Evolutionary conservation across 2,797 vertebrate species (phyloP).

Genomic region (Mormyrus hasselquistii): DNA sequence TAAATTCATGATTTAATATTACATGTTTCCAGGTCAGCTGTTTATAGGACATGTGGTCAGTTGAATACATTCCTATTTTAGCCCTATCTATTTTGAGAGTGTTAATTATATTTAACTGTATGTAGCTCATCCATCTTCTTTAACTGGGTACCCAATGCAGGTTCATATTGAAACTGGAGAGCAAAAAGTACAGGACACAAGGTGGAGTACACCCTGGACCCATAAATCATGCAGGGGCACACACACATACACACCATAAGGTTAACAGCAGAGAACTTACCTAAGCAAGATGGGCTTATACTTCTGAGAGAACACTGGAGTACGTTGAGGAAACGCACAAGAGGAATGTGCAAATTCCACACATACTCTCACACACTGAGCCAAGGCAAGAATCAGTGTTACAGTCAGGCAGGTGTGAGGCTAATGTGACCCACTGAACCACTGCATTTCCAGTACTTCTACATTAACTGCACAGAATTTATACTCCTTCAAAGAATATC

Average conservation of each 20-base stretch:
- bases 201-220: neutral
- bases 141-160: neutral
- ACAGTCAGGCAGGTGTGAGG: neutral
- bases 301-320: neutral
- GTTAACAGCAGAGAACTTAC: neutral
- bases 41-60: constrained; percentile 3
- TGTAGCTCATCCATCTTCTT: neutral
- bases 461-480: neutral
- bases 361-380: neutral
- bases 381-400: neutral
- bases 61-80: neutral
- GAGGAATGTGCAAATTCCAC: too few relatives aligned
- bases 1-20: neutral
- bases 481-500: neutral
- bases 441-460: neutral
- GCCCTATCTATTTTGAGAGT: neutral
- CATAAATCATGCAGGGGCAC: neutral
- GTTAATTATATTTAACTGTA: neutral
- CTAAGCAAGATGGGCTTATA: neutral
- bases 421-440: neutral
- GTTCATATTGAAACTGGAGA: neutral
- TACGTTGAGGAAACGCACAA: neutral
- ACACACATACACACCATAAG: neutral
- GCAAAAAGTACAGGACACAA: neutral
- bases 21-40: neutral